A percentile compares a stretch with the other conserved stretches of the same genome.
These are phyloP conservation scores for Germaria angustata DNA, from an alignment of 2,888 invertebrate species.

Conservation along the genomic window DNA sequence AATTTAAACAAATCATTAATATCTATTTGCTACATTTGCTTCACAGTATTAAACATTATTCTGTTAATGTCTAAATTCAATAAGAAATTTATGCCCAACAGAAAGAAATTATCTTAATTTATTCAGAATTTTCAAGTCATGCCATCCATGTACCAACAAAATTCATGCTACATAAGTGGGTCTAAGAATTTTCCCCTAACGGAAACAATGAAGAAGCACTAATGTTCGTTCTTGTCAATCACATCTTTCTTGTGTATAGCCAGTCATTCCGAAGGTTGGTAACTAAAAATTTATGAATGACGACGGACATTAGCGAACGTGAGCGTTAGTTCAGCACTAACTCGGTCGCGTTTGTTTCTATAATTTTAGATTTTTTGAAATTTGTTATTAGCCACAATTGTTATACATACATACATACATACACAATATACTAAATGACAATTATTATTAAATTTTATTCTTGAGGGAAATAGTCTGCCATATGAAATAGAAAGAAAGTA, in stretches of 20 bases:
- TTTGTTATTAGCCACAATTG: too few relatives aligned
- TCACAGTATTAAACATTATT: neutral
- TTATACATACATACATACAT: too few relatives aligned
- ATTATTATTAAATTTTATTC: too few relatives aligned
- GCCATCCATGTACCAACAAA: neutral
- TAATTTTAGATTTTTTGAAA: too few relatives aligned
- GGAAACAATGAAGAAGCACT: constrained; percentile 14
- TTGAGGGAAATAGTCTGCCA: too few relatives aligned
- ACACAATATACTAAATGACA: too few relatives aligned
- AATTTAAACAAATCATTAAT: constrained; percentile 25
- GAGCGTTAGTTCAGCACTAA: too few relatives aligned
- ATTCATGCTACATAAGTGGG: constrained; percentile 24
- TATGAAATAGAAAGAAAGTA: too few relatives aligned
- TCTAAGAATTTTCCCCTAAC: constrained; percentile 27
- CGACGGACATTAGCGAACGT: neutral
- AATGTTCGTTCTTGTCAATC: neutral
- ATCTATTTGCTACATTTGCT: neutral
- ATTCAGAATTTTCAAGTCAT: constrained; percentile 22
- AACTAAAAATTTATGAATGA: neutral
- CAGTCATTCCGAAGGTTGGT: neutral
- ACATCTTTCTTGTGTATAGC: constrained; percentile 4
- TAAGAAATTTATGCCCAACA: constrained; percentile 4
- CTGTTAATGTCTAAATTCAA: constrained; percentile 5
- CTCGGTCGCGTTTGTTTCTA: too few relatives aligned
- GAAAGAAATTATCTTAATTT: constrained; percentile 6